phyloP scores from a whole-genome alignment of 2,113 vertebrate genomes.

The Coracopsis vasa region DNA sequence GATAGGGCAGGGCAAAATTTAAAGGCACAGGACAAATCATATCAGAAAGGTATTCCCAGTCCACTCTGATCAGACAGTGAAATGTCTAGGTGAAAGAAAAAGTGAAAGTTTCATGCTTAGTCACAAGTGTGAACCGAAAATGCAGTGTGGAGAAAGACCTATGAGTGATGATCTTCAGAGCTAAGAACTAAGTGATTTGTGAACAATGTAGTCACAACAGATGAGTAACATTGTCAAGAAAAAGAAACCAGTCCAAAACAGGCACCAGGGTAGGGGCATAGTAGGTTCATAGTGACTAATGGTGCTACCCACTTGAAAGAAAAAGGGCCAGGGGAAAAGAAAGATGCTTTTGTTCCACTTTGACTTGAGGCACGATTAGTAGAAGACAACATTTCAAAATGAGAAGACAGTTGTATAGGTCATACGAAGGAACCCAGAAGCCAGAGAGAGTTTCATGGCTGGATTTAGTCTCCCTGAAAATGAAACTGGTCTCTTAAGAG shows the following conservation, averaged over 20 bases:
- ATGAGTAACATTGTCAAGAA: background rate
- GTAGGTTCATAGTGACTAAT: background rate
- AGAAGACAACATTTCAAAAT: background rate
- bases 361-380: background rate
- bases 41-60: background rate
- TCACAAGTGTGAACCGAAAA: background rate
- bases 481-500: background rate
- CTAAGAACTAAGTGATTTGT: background rate
- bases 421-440: background rate
- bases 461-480: background rate
- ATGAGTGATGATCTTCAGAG: background rate
- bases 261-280: background rate
- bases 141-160: background rate
- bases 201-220: background rate
- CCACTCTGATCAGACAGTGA: background rate
- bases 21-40: background rate
- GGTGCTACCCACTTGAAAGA: background rate
- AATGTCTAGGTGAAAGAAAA: background rate
- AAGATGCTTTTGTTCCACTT: background rate
- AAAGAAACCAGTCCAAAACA: background rate
- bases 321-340: background rate
- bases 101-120: background rate
- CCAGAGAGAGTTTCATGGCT: background rate
- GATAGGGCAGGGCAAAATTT: background rate
- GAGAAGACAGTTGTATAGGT: background rate